A percentile compares a stretch with the other conserved stretches of the same genome.
These are phyloP conservation scores for Bubo scandiacus DNA, from an alignment of 2,113 vertebrate species.

Conservation along the genomic window DNA sequence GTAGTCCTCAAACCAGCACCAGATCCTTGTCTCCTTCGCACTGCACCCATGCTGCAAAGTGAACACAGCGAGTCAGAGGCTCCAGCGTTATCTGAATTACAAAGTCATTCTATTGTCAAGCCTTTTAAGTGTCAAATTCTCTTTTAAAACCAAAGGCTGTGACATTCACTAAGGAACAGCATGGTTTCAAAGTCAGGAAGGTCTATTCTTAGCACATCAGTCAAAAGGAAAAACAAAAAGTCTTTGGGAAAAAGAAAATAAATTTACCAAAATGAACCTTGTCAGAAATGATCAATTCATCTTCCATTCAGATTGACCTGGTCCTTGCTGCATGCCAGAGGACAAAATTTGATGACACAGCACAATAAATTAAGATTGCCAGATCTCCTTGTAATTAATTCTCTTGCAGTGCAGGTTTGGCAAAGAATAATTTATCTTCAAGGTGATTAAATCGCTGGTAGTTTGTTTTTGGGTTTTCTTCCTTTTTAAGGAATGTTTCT, in stretches of 20 bases:
- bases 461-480: not conserved
- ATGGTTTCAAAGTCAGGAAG: constrained; percentile 35
- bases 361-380: not conserved
- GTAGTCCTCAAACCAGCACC: not conserved
- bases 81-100: not conserved
- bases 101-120: constrained; percentile 14
- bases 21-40: not conserved
- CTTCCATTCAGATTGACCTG: not conserved
- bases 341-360: not conserved
- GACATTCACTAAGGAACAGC: constrained; percentile 45
- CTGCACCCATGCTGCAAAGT: not conserved
- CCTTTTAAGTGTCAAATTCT: constrained; percentile 28
- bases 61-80: not conserved
- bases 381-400: constrained; percentile 48
- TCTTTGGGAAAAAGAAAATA: not conserved
- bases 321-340: not conserved
- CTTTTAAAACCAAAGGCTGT: constrained; percentile 32
- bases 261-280: constrained; percentile 35
- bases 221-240: not conserved
- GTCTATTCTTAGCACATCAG: constrained; percentile 57
- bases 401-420: not conserved
- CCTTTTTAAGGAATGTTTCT: not conserved
- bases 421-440: constrained; percentile 1
- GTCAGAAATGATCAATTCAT: constrained; percentile 51
- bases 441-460: not conserved